A percentile compares a stretch with the other conserved stretches of the same genome.
phyloP scores from a whole-genome alignment of 2,888 invertebrate genomes.

The Aporophyla lueneburgensis region DNA sequence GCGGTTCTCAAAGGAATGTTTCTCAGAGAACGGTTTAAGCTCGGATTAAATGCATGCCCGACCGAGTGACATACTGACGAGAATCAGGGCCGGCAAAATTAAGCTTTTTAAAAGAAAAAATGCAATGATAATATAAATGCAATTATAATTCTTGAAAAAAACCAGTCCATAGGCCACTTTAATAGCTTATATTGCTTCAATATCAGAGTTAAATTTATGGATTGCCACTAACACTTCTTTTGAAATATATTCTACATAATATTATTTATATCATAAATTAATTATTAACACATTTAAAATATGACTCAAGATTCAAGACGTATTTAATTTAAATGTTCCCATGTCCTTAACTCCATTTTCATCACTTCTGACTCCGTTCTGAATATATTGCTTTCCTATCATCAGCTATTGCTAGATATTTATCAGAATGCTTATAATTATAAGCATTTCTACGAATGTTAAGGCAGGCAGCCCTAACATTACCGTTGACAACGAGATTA shows the following conservation, averaged over 20 bases:
- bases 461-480: conserved; percentile 48
- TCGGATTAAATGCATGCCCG: conserved; percentile 61
- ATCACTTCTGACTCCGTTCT: neutral
- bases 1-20: conserved; percentile 51
- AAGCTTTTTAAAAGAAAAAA: neutral
- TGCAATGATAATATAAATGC: too few species aligned
- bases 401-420: neutral
- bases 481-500: conserved; percentile 62
- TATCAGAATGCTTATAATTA: neutral
- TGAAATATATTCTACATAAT: too few species aligned
- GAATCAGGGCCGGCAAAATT: conserved; percentile 41
- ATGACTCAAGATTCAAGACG: neutral
- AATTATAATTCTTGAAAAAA: neutral
- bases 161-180: neutral
- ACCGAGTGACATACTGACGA: conserved; percentile 67
- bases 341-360: neutral
- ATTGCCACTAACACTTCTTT: neutral
- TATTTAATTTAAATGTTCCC: neutral
- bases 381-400: neutral
- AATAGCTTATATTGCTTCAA: neutral
- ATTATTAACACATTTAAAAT: neutral
- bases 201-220: neutral
- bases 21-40: conserved; percentile 52
- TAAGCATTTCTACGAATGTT: neutral
- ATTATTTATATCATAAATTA: neutral